phyloP scores from a whole-genome alignment of 1,140 invertebrate genomes.

The Ceratina calcarata region DNA sequence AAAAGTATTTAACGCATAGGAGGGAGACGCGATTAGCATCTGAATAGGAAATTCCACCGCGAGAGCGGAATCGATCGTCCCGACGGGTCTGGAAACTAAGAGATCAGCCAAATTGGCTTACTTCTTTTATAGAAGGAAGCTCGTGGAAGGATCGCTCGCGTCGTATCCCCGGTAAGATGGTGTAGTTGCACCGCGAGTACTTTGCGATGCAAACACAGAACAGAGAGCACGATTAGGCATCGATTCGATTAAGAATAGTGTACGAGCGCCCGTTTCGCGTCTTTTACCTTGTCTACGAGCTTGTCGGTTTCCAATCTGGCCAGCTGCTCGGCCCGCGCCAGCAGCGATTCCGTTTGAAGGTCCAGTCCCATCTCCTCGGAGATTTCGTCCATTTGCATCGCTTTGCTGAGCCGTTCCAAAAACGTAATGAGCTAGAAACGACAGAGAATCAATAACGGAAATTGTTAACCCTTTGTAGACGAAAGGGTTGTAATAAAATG shows the following conservation, averaged over 20 bases:
- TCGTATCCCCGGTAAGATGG: constrained; percentile 85
- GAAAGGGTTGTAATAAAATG: no score
- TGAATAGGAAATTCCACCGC: no score
- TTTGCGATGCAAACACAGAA: constrained; percentile 67
- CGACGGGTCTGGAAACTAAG: no score
- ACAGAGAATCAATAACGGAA: no score
- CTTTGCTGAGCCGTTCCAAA: constrained; percentile 86
- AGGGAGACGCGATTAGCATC: no score
- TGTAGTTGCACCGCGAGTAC: constrained; percentile 85
- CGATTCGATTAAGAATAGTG: not conserved
- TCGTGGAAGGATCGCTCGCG: constrained; percentile 88
- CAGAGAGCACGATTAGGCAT: constrained; percentile 46
- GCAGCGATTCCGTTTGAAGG: constrained; percentile 88
- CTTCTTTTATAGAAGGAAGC: constrained; percentile 84
- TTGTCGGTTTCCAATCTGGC: constrained; percentile 89
- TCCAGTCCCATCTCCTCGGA: constrained; percentile 89
- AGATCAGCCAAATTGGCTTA: constrained; percentile 75
- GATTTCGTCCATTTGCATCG: constrained; percentile 88
- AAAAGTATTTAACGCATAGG: no score
- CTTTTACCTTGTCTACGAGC: constrained; percentile 86
- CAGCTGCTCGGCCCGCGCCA: constrained; percentile 88
- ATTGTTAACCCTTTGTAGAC: no score
- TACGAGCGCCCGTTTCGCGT: not conserved
- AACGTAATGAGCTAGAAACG: constrained; percentile 85
- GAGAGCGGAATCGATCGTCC: no score